Percentiles rank a stretch among this genome's conserved stretches.
Evolutionary conservation across 2,113 vertebrate genomes (phyloP).

Genomic region (Octodon degus): DNA sequence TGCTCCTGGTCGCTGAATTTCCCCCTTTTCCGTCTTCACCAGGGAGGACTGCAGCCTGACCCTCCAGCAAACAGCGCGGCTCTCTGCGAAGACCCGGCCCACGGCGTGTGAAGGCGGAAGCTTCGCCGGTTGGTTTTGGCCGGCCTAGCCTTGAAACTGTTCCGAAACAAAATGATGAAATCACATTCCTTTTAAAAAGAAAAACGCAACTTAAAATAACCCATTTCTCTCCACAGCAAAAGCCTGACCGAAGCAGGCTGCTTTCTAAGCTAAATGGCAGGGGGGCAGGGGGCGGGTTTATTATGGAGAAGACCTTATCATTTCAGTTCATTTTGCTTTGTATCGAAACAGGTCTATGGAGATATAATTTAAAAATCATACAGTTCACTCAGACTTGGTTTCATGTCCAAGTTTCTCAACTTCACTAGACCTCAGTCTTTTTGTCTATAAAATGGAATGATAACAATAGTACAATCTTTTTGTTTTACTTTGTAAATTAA

Average conservation of each 20-base stretch:
- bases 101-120: background rate
- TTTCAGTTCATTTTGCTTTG: background rate
- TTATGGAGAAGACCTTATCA: background rate
- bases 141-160: background rate
- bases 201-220: background rate
- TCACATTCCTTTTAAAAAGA: background rate
- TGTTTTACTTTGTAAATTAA: background rate
- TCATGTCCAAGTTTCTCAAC: constrained; percentile 8
- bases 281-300: background rate
- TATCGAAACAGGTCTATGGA: background rate
- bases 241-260: background rate
- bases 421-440: background rate
- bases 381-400: background rate
- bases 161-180: constrained; percentile 28
- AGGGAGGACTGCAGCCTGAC: background rate
- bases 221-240: background rate
- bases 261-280: background rate
- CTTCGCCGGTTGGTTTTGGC: background rate
- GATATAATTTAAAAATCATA: background rate
- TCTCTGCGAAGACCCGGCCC: background rate
- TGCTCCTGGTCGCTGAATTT: background rate
- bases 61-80: background rate
- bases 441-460: background rate
- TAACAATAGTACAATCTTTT: background rate
- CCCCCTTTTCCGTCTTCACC: background rate